A percentile compares a stretch with the other conserved stretches of the same genome.
These are phyloP conservation scores for Notodonta ziczac DNA, from an alignment of 2,888 invertebrate species.

Conservation along the genomic window DNA sequence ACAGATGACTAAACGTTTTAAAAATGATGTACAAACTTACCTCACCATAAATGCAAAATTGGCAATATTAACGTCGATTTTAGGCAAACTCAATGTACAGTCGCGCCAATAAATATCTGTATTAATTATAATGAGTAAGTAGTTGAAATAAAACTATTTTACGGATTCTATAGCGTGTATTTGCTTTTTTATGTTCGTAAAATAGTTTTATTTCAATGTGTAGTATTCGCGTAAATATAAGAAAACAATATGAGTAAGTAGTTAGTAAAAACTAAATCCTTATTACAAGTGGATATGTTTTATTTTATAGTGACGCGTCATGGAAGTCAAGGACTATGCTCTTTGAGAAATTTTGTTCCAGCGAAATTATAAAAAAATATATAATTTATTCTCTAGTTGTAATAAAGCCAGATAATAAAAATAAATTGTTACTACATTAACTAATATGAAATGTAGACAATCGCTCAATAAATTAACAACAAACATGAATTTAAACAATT, in stretches of 20 bases:
- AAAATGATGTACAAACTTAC: background rate
- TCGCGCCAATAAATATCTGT: constrained; percentile 23
- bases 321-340: constrained; percentile 14
- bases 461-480: background rate
- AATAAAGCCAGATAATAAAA: background rate
- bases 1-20: background rate
- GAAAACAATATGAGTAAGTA: background rate
- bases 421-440: too few species aligned
- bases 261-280: constrained; percentile 17
- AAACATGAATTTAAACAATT: constrained; percentile 14
- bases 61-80: background rate
- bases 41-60: constrained; percentile 2
- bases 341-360: constrained; percentile 11
- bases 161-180: too few species aligned
- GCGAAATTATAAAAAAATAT: constrained; percentile 10
- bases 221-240: too few species aligned
- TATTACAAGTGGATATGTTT: constrained; percentile 33
- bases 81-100: constrained; percentile 17
- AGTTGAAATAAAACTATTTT: too few species aligned
- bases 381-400: background rate
- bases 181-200: too few species aligned
- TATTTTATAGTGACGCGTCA: constrained; percentile 16
- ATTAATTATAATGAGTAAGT: constrained; percentile 4
- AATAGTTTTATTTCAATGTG: too few species aligned
- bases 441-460: background rate